phyloP scores from a whole-genome alignment of 2,797 vertebrate genomes.

The Cyclopterus lumpus region DNA sequence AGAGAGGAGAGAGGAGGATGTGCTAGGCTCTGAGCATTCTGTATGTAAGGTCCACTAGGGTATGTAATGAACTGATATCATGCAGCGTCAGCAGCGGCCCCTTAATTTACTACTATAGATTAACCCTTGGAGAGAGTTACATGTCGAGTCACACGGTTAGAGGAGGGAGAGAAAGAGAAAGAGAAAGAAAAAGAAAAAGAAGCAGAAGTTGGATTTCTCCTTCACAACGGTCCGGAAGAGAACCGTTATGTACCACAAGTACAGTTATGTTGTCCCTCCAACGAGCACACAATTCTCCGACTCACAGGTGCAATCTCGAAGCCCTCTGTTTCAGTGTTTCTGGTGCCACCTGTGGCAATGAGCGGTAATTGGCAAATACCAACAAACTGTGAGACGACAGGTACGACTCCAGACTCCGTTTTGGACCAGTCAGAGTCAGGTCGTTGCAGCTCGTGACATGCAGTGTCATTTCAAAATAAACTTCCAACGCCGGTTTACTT shows the following conservation, averaged over 20 bases:
- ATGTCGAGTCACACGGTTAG: constrained; percentile 17
- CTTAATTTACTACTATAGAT: constrained; percentile 64
- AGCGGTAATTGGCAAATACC: neutral
- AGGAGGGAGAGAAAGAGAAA: neutral
- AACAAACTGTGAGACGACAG: neutral
- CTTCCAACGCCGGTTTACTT: neutral
- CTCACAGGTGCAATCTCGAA: neutral
- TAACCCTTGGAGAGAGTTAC: constrained; percentile 48
- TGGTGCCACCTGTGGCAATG: neutral
- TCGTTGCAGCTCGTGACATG: neutral
- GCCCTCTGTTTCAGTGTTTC: neutral
- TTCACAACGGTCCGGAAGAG: constrained; percentile 4
- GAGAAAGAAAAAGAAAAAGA: neutral
- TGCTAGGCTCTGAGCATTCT: constrained; percentile 3
- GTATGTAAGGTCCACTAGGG: constrained; percentile 49
- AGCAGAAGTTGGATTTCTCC: constrained; percentile 20
- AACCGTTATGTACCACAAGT: neutral
- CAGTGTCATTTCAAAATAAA: neutral
- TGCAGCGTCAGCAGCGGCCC: constrained; percentile 67
- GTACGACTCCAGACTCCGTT: neutral
- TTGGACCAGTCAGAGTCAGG: neutral
- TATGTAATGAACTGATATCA: constrained; percentile 63
- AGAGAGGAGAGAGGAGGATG: neutral
- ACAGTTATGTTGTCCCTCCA: neutral
- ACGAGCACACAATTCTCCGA: neutral